These are phyloP conservation scores for Hylomyscus alleni DNA, from an alignment of 2,797 vertebrate species.

Conservation along the genomic window DNA sequence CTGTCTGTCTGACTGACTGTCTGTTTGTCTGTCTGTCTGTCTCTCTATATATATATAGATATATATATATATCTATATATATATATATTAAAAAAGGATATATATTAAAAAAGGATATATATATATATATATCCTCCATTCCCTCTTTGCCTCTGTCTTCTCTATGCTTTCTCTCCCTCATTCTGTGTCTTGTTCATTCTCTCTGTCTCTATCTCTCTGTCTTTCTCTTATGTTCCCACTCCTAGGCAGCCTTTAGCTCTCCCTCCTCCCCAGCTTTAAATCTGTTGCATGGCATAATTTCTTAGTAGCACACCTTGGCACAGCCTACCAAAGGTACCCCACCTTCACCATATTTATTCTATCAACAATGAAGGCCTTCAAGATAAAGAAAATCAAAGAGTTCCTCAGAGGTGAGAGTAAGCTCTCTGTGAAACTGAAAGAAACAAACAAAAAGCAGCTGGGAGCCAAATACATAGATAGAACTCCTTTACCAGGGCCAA, in stretches of 20 bases:
- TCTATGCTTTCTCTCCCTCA: neutral
- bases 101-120: too few relatives aligned
- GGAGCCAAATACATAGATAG: neutral
- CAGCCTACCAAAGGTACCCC: neutral
- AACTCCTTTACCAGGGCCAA: neutral
- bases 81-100: too few relatives aligned
- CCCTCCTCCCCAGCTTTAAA: neutral
- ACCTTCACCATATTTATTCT: neutral
- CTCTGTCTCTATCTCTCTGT: neutral
- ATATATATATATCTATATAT: too few relatives aligned
- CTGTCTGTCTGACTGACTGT: too few relatives aligned
- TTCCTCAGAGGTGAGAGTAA: constrained; percentile 4
- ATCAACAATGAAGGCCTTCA: neutral
- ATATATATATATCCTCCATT: neutral
- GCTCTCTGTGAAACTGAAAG: constrained; percentile 8
- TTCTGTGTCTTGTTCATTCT: neutral
- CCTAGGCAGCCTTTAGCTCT: neutral
- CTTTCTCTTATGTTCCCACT: neutral
- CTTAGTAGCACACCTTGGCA: neutral
- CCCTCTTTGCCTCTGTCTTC: neutral
- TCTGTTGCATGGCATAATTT: neutral
- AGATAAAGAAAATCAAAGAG: constrained; percentile 27
- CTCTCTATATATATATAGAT: too few relatives aligned
- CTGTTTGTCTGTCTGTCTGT: too few relatives aligned
- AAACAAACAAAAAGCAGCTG: neutral